A percentile compares a stretch with the other conserved stretches of the same genome.
phyloP scores from a whole-genome alignment of 1,140 invertebrate genomes.

The Dreissena rostriformis region DNA sequence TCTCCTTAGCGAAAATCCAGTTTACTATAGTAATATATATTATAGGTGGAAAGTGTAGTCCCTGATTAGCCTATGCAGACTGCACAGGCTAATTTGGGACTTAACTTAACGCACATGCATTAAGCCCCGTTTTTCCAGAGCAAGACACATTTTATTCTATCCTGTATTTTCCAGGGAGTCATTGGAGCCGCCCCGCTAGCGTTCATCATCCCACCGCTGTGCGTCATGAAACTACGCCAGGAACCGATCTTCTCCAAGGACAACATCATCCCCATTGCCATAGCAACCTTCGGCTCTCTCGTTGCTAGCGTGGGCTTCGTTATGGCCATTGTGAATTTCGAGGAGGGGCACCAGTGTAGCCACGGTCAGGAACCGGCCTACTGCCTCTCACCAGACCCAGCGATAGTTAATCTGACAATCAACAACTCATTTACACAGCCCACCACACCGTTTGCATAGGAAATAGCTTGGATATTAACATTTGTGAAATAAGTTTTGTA shows the following conservation, averaged over 20 bases:
- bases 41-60: too few species aligned
- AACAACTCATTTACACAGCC: too few species aligned
- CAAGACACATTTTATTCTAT: constrained; percentile 9
- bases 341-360: constrained; percentile 83
- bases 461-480: too few species aligned
- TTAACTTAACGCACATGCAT: background rate
- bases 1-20: too few species aligned
- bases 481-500: too few species aligned
- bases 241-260: constrained; percentile 86
- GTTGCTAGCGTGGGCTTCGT: constrained; percentile 86
- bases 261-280: constrained; percentile 88
- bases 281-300: constrained; percentile 88
- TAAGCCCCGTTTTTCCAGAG: too few species aligned
- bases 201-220: constrained; percentile 91
- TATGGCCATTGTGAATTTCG: constrained; percentile 83
- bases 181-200: constrained; percentile 92
- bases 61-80: too few species aligned
- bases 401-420: background rate
- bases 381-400: constrained; percentile 79
- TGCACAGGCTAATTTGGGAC: too few species aligned
- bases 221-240: constrained; percentile 90
- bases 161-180: constrained; percentile 85
- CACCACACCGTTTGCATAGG: too few species aligned
- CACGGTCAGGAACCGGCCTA: constrained; percentile 86
- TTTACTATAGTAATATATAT: too few species aligned